Evolutionary conservation across 2,113 vertebrate genomes (phyloP).

Genomic region (Podarcis raffonei): DNA sequence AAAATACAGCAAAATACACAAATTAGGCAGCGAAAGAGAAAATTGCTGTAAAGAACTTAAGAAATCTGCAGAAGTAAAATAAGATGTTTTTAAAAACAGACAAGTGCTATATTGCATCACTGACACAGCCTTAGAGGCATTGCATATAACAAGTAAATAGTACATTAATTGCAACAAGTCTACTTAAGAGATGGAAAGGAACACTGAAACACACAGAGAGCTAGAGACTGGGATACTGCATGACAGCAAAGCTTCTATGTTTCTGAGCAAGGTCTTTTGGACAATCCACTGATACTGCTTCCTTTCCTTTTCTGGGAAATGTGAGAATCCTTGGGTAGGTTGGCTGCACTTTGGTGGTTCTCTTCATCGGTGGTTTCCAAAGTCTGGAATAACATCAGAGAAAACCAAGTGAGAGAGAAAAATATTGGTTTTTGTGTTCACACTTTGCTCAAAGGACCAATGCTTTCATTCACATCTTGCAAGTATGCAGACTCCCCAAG

Average conservation of each 20-base stretch:
- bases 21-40: accelerated
- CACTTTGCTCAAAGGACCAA: not conserved
- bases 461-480: not conserved
- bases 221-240: not conserved
- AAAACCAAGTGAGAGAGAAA: not conserved
- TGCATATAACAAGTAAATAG: not conserved
- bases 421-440: not conserved
- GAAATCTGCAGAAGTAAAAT: not conserved
- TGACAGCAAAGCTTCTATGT: not conserved
- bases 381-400: constrained; percentile 18
- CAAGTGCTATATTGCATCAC: not conserved
- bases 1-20: not conserved
- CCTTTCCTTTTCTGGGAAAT: constrained; percentile 55
- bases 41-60: not conserved
- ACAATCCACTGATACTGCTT: not conserved
- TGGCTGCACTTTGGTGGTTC: not conserved
- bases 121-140: not conserved
- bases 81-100: not conserved
- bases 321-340: accelerated
- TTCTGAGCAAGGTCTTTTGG: constrained; percentile 42
- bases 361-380: constrained; percentile 41
- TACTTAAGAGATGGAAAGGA: not conserved
- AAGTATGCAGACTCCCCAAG: not conserved
- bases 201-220: not conserved
- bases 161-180: not conserved